A percentile compares a stretch with the other conserved stretches of the same genome.
Evolutionary conservation across 2,113 vertebrate species (phyloP).

Genomic region (Daboia siamensis): DNA sequence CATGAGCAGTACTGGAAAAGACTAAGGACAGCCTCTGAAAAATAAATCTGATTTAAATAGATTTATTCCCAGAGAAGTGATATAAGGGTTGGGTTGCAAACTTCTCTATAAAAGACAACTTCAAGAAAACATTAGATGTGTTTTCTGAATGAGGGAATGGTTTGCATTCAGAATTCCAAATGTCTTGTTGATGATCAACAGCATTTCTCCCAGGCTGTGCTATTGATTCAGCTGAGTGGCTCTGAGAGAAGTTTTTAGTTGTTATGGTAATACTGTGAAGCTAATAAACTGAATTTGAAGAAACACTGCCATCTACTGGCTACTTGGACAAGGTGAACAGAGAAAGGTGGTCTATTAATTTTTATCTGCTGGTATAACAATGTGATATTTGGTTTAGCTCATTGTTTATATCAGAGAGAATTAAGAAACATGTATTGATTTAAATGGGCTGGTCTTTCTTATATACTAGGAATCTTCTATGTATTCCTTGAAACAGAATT

Average conservation of each 20-base stretch:
- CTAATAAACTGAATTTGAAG: not conserved
- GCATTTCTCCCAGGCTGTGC: not conserved
- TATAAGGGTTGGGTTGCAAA: not conserved
- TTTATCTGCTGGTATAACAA: not conserved
- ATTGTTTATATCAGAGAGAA: not conserved
- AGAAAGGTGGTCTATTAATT: too few relatives aligned
- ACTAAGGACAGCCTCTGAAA: not conserved
- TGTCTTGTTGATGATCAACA: not conserved
- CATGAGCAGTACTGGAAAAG: not conserved
- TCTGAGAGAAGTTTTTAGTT: slow-evolving; percentile 13
- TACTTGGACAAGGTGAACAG: not conserved
- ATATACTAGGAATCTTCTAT: not conserved
- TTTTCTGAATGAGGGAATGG: slow-evolving; percentile 9
- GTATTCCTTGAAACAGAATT: not conserved
- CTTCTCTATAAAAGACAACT: not conserved
- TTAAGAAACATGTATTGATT: not conserved
- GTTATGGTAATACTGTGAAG: not conserved
- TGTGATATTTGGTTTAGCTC: not conserved
- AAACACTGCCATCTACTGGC: not conserved
- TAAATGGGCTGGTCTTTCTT: not conserved
- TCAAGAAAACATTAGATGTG: not conserved
- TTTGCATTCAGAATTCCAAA: not conserved
- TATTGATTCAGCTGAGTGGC: slow-evolving; percentile 18
- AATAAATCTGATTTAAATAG: not conserved
- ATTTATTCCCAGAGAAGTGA: not conserved